These are phyloP conservation scores for Drosophila suzukii DNA, from an alignment of 1,140 invertebrate species.

Conservation along the genomic window DNA sequence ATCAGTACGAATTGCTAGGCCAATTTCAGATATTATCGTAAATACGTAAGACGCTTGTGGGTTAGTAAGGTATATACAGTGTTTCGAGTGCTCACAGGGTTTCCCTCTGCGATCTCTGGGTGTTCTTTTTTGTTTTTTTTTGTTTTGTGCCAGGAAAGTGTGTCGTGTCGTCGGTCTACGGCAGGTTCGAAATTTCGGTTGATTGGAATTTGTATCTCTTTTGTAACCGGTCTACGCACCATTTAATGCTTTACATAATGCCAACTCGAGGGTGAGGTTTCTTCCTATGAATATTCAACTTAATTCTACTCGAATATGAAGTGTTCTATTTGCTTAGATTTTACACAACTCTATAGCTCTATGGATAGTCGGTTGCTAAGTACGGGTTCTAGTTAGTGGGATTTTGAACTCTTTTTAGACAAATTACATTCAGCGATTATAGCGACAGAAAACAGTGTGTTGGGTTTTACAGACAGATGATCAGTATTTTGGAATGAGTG, in stretches of 20 bases:
- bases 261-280: constrained; percentile 69
- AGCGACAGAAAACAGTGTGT: constrained; percentile 10
- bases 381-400: constrained; percentile 6
- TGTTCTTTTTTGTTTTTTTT: constrained; percentile 3
- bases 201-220: constrained; percentile 35
- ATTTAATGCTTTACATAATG: constrained; percentile 64
- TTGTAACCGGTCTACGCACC: constrained; percentile 52
- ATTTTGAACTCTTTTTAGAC: not conserved
- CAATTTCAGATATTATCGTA: constrained; percentile 57
- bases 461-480: constrained; percentile 10
- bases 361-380: not conserved
- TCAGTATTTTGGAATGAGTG: constrained; percentile 5
- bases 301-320: constrained; percentile 62
- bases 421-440: constrained; percentile 4
- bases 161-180: not conserved
- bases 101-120: constrained; percentile 6
- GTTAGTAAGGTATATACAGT: constrained; percentile 31
- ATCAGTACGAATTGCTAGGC: constrained; percentile 77
- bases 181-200: constrained; percentile 30
- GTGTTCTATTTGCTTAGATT: constrained; percentile 25
- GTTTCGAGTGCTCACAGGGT: not conserved
- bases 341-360: constrained; percentile 7
- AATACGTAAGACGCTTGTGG: constrained; percentile 34
- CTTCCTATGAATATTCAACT: constrained; percentile 39
- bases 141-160: constrained; percentile 24